A percentile compares a stretch with the other conserved stretches of the same genome.
phyloP scores from a whole-genome alignment of 1,140 invertebrate species.

The Rhyacophila brunnea region DNA sequence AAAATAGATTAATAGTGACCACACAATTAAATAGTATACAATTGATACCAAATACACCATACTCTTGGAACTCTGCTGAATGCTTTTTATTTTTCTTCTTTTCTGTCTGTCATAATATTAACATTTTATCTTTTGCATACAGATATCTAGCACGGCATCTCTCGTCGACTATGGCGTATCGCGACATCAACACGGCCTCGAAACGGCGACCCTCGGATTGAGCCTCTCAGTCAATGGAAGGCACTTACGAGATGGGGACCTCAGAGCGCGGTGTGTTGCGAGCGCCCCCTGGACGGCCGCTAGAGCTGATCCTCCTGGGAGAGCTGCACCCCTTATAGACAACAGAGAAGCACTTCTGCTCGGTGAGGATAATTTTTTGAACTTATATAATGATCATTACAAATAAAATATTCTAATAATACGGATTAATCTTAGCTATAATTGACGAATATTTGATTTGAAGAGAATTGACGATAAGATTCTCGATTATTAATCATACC shows the following conservation, averaged over 20 bases:
- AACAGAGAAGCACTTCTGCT: conserved; percentile 60
- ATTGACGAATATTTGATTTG: too few species aligned
- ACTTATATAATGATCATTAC: too few species aligned
- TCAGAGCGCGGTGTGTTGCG: conserved; percentile 61
- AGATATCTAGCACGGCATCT: conserved; percentile 51
- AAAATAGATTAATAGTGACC: too few species aligned
- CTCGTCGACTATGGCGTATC: conserved; percentile 52
- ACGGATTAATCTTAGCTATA: too few species aligned
- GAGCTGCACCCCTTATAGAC: conserved; percentile 53
- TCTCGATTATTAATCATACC: too few species aligned
- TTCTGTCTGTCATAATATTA: too few species aligned
- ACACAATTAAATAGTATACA: too few species aligned
- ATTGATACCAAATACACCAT: too few species aligned
- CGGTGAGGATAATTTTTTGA: conserved; percentile 43
- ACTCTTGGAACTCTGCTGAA: too few species aligned
- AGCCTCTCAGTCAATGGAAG: conserved; percentile 50
- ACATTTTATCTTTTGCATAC: conserved; percentile 11
- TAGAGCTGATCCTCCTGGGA: conserved; percentile 55
- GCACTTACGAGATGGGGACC: conserved; percentile 56
- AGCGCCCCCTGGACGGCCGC: conserved; percentile 58
- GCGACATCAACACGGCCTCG: conserved; percentile 56
- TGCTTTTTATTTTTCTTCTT: too few species aligned
- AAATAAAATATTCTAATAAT: too few species aligned
- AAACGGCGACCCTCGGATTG: conserved; percentile 56
- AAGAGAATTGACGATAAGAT: too few species aligned